These are phyloP conservation scores for Philereme transversata DNA, from an alignment of 2,888 invertebrate species.

Conservation along the genomic window DNA sequence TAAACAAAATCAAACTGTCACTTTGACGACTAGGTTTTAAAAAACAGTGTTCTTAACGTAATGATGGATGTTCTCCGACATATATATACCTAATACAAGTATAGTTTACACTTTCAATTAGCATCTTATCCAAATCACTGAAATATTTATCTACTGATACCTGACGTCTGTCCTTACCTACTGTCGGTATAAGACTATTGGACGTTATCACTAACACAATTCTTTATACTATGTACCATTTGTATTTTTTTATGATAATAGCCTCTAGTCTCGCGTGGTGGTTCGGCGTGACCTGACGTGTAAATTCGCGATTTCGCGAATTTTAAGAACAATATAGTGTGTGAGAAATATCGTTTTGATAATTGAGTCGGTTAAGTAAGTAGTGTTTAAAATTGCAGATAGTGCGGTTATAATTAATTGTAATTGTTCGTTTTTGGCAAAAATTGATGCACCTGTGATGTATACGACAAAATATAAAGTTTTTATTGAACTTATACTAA, in stretches of 20 bases:
- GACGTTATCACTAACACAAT: conserved; percentile 29
- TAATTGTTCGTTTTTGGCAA: background rate
- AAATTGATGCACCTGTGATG: too few species aligned
- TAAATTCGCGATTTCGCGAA: conserved; percentile 3
- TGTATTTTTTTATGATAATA: conserved; percentile 69
- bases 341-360: conserved; percentile 31
- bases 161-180: conserved; percentile 16
- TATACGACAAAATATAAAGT: too few species aligned
- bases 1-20: too few species aligned
- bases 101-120: background rate
- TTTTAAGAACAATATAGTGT: conserved; percentile 6
- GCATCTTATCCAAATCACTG: conserved; percentile 16
- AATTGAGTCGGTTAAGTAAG: conserved; percentile 36
- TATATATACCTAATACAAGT: too few species aligned
- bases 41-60: too few species aligned
- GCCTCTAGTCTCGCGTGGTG: conserved; percentile 57
- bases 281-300: conserved; percentile 57
- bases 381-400: conserved; percentile 4
- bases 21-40: too few species aligned
- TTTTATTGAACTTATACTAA: too few species aligned
- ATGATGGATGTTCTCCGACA: too few species aligned
- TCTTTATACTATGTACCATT: conserved; percentile 38
- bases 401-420: background rate
- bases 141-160: conserved; percentile 19
- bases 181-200: conserved; percentile 13